Conservation (phyloP, 2,113 vertebrate genomes). For the Tragelaphus strepsiceros region DNA sequence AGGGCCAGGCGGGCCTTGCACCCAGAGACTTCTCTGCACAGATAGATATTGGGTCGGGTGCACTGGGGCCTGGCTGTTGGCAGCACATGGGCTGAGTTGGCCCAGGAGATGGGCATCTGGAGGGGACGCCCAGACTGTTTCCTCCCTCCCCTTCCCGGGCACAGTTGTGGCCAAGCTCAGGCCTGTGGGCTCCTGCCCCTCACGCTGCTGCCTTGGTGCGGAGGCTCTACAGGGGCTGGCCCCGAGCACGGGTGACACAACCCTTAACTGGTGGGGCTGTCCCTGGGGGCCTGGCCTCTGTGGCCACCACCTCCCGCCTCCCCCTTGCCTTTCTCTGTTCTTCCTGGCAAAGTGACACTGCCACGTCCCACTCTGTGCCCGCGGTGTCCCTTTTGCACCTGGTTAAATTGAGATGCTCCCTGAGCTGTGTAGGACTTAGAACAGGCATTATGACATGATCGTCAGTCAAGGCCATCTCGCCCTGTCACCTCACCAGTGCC, state of each 20-base stretch:
- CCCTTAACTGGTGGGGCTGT: accelerated
- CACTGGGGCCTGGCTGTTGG: not conserved
- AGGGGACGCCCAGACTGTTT: not conserved
- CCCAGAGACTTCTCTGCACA: not conserved
- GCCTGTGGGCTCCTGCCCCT: not conserved
- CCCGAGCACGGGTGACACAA: accelerated
- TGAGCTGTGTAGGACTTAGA: not conserved
- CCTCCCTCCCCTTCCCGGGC: accelerated
- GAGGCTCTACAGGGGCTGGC: not conserved
- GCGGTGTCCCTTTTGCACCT: not conserved
- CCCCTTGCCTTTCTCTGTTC: not conserved
- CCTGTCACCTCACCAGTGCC: not conserved
- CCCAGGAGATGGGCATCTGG: not conserved
- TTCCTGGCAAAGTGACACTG: not conserved
- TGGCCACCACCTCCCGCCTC: accelerated
- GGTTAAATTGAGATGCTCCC: not conserved
- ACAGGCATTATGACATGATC: not conserved
- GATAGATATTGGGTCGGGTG: accelerated
- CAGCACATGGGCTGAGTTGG: not conserved
- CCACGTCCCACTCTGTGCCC: accelerated
- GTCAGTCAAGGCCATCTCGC: not conserved
- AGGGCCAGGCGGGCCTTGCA: not conserved
- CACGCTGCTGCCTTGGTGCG: accelerated
- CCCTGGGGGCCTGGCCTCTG: not conserved
- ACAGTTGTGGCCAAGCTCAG: not conserved